Evolutionary conservation across 2,888 invertebrate genomes (phyloP), one percentile per base, ranked within the genome.

Genomic region (Apotomis turbidana): DNA sequence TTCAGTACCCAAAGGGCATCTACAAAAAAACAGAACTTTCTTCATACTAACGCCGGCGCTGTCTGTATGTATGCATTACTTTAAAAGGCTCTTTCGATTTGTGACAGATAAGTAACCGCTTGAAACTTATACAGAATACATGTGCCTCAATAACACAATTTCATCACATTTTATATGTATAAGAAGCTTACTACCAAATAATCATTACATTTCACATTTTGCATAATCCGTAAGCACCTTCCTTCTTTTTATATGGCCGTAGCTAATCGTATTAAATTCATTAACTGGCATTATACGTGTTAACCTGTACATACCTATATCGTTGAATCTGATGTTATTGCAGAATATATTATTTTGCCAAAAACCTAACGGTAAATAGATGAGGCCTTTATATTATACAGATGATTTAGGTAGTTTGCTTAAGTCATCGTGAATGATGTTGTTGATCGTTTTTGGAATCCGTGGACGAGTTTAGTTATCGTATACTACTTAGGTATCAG

Each of bases 301-400:
- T 58, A 51, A 51, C 72, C 55, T 69, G 64, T 69, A 69, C 49
- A 51, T 68, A 15, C 1, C 1, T 15, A 15, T 41, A 41, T 41
- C 8, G 15, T 54, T 66, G 74, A 68, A 68, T 73, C 55, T 41
- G 68, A 70, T 74, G 74, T 71, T 76, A 77, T 80, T 79, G 78
- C 77, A 74, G 75, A 78, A 79, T 77, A 76, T 73, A 74, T 77
- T 71, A 55, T 66, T 52, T 68, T 68, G 63, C 75, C 67, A 73
- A 73, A 71, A 75, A 61, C 70, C 68, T 78, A 80, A 79, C 78
- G 77, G 79, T 77, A 78, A 54, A 70, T 69, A 74, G 63, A 71
- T 41, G 51, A 61, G 60, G 61, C 44, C 38, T 58, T 55, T 66
- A 49, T 66, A 27, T 67, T 75, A 72, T 51, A 52, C 41, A 5